Evolutionary conservation across 2,113 vertebrate genomes (phyloP), one percentile per base, ranked within the genome.

Genomic region (Poecile atricapillus): DNA sequence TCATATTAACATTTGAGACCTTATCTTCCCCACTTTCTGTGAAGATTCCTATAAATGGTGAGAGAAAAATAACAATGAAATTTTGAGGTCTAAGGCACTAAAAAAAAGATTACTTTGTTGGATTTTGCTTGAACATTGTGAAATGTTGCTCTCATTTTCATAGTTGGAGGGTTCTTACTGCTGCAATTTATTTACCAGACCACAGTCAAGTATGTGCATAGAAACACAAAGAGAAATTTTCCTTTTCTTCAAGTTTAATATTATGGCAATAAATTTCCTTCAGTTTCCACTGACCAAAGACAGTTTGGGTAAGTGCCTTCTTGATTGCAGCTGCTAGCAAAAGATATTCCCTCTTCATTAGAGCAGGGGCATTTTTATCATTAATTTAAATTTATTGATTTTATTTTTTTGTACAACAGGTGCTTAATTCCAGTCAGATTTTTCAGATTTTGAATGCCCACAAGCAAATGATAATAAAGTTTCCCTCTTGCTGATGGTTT

Each of bases 361-460:
- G 46, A 91, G 23, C 59, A 59, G 39, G 55, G 88, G 19, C 7
- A 63, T 33, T 77, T 94, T 91, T 94, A 73, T 70, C 75, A 76
- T 70, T 95, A 65, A 93, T 90, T 91, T 88, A 65, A 83, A 90
- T 50, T 30, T 43, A 85, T 73, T 74, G 69, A 76, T 87, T 84
- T 92, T 87, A 21, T 70, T 33, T 55, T 83, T 74, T 59, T 81
- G 28, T 76, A 76, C 47, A 91, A 47, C 30, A 63, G 62, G 44
- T 71, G 79, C 39, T 77, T 93, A 94, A 95, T 90, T 95, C 90
- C 33, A n/a, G 63, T 37, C 3, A 6, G 55, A 55, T 59, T 78
- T 89, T 90, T 91, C 30, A 88, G 46, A 83, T 85, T 91, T 93
- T 88, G 35, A 74, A 44, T 86, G 39, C 1, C 1, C 17, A 77